Conservation (phyloP, 2,888 invertebrate genomes). For the Drosophila histrio region DNA sequence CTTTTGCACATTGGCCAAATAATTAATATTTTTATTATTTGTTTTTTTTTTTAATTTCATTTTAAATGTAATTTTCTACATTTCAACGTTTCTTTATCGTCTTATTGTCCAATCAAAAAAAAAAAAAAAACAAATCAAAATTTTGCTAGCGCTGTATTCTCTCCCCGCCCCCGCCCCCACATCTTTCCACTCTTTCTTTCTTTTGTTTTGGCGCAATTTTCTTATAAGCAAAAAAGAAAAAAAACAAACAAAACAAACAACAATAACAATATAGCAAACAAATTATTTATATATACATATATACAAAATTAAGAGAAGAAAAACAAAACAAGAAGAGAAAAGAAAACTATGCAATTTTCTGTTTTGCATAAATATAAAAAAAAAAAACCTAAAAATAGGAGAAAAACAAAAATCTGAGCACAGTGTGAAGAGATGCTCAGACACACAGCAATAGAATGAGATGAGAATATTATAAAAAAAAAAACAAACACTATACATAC, state of each 20-base stretch:
- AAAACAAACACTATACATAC: conserved; percentile 24
- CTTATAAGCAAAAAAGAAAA: conserved; percentile 42
- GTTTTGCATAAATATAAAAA: conserved; percentile 46
- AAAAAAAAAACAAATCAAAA: conserved; percentile 24
- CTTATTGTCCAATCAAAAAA: not conserved
- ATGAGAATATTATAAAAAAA: conserved; percentile 8
- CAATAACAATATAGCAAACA: conserved; percentile 70
- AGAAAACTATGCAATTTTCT: conserved; percentile 39
- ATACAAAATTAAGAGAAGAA: conserved; percentile 45
- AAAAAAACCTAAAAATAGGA: conserved; percentile 21
- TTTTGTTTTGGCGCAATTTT: conserved; percentile 60
- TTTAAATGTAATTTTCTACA: conserved; percentile 9
- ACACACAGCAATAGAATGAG: conserved; percentile 26
- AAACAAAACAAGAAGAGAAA: conserved; percentile 20
- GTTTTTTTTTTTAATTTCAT: not conserved
- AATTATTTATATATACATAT: conserved; percentile 67
- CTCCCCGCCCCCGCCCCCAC: not conserved
- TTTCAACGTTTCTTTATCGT: not conserved
- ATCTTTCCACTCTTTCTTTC: conserved; percentile 3
- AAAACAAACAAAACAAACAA: conserved; percentile 39
- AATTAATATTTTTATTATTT: not conserved
- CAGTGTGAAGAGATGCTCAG: conserved; percentile 17
- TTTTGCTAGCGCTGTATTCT: conserved; percentile 1
- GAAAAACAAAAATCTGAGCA: conserved; percentile 14
- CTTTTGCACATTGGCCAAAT: not conserved